phyloP scores from a whole-genome alignment of 2,888 invertebrate genomes.

The Drosophila prostipennis region DNA sequence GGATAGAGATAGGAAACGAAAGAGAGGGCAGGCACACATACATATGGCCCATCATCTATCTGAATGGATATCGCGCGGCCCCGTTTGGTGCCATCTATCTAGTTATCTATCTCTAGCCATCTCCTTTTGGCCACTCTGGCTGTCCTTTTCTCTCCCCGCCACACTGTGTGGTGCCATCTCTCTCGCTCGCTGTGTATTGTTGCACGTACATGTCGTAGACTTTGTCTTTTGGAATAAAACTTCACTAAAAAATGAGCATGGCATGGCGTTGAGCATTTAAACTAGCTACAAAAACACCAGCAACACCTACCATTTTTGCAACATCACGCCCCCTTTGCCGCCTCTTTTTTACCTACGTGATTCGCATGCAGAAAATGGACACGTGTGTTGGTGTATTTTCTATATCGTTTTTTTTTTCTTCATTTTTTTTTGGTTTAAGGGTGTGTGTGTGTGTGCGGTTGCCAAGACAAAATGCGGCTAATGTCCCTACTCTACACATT shows the following conservation, averaged over 20 bases:
- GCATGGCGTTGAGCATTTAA: conserved; percentile 79
- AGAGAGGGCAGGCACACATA: conserved; percentile 4
- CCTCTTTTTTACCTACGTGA: conserved; percentile 56
- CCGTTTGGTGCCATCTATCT: conserved; percentile 7
- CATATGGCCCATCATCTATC: conserved; percentile 66
- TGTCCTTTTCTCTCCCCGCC: not conserved
- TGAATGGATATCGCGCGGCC: conserved; percentile 68
- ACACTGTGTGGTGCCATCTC: conserved; percentile 5
- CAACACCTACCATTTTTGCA: conserved; percentile 35
- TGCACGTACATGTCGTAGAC: conserved; percentile 80
- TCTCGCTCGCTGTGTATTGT: conserved; percentile 57
- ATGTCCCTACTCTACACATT: conserved; percentile 49
- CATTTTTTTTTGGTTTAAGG: conserved; percentile 12
- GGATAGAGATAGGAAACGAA: not conserved
- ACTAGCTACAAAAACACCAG: conserved; percentile 79
- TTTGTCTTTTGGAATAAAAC: conserved; percentile 71
- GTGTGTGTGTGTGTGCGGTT: conserved; percentile 43
- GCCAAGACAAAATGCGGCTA: conserved; percentile 79
- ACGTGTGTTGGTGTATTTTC: conserved; percentile 31
- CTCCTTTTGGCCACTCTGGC: conserved; percentile 5
- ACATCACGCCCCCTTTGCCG: not conserved
- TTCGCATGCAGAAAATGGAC: conserved; percentile 63
- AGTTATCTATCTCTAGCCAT: conserved; percentile 20
- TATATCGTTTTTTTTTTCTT: not conserved
- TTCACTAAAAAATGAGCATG: conserved; percentile 78